Conservation (phyloP, 2,888 invertebrate genomes). For the Cerastoderma edule region DNA sequence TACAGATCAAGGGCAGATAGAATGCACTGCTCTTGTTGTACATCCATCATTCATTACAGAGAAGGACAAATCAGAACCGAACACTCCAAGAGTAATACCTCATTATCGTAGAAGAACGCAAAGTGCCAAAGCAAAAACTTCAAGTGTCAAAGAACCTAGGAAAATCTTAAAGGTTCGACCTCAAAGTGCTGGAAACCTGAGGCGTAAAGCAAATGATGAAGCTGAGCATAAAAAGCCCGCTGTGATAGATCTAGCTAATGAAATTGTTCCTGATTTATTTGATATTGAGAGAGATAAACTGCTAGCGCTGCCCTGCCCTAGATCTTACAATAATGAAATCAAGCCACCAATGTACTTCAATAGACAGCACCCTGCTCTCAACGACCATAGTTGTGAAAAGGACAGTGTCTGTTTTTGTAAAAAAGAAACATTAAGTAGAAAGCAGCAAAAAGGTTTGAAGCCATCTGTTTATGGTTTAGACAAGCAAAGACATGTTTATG, state of each 20-base stretch:
- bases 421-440: conserved; percentile 26
- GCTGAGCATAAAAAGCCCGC: conserved; percentile 42
- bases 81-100: conserved; percentile 34
- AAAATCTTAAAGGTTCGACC: conserved; percentile 40
- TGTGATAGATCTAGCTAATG: conserved; percentile 62
- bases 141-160: conserved; percentile 31
- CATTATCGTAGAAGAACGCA: conserved; percentile 58
- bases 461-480: conserved; percentile 68
- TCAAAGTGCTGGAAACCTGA: conserved; percentile 46
- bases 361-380: conserved; percentile 44
- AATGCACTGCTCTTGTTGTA: conserved; percentile 30
- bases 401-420: conserved; percentile 26
- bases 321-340: not conserved
- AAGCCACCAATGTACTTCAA: conserved; percentile 48
- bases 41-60: conserved; percentile 35
- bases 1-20: not conserved
- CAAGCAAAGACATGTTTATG: conserved; percentile 66
- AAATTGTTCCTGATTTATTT: conserved; percentile 52
- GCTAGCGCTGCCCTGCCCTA: conserved; percentile 43
- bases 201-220: conserved; percentile 6
- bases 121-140: conserved; percentile 70
- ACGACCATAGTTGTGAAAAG: conserved; percentile 12
- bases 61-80: conserved; percentile 19
- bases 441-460: conserved; percentile 47
- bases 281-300: conserved; percentile 53